Conservation (phyloP, 2,888 invertebrate genomes). For the Lasioglossum leucozonium region DNA sequence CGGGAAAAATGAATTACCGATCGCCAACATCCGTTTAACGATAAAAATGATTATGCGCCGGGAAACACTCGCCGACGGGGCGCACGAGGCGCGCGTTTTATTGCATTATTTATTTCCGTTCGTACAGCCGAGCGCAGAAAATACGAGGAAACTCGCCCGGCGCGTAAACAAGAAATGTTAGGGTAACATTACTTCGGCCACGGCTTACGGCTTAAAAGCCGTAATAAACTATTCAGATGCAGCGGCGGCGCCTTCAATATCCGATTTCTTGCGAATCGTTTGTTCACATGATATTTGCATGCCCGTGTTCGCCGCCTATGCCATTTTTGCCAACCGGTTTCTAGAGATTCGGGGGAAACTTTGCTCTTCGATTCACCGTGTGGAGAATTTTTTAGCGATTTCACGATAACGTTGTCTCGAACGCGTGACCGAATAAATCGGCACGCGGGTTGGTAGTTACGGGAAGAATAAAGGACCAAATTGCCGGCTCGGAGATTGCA, state of each 20-base stretch:
- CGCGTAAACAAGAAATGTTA: background rate
- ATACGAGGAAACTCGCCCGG: background rate
- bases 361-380: background rate
- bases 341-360: too few relatives aligned
- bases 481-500: background rate
- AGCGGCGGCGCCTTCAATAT: background rate
- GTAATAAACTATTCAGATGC: background rate
- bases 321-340: background rate
- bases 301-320: background rate
- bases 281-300: background rate
- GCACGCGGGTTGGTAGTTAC: background rate
- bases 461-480: background rate
- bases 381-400: background rate
- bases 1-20: conserved; percentile 4
- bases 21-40: conserved; percentile 3
- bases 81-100: background rate
- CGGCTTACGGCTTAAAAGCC: background rate
- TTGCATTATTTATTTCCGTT: conserved; percentile 20
- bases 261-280: conserved; percentile 15
- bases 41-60: background rate
- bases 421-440: background rate
- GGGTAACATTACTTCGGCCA: background rate
- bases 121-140: background rate
- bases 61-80: background rate
- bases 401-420: background rate